phyloP scores from a whole-genome alignment of 1,140 invertebrate species.

The Calephelis nemesis region DNA sequence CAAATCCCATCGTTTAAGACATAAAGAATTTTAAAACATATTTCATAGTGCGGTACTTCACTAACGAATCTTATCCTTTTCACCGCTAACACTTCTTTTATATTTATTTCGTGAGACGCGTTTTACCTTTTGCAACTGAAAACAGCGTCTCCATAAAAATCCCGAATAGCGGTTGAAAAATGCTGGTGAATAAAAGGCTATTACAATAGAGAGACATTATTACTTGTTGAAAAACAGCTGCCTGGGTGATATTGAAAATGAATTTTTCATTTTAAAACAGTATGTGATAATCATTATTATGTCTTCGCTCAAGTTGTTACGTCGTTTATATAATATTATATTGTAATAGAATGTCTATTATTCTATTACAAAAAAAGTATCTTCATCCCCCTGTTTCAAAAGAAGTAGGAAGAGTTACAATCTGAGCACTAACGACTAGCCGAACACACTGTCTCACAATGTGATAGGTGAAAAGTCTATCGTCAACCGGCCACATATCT shows the following conservation, averaged over 20 bases:
- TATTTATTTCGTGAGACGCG: neutral
- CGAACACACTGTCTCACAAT: too few species aligned
- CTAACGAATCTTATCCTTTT: conserved; percentile 7
- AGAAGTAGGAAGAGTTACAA: too few species aligned
- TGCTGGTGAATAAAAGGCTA: conserved; percentile 35
- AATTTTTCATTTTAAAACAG: conserved; percentile 31
- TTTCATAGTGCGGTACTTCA: neutral
- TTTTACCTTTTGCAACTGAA: conserved; percentile 14
- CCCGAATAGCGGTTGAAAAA: conserved; percentile 27
- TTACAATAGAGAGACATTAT: conserved; percentile 36
- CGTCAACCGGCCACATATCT: too few species aligned
- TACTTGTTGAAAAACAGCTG: conserved; percentile 34
- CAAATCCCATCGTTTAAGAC: neutral
- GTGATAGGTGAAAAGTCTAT: too few species aligned
- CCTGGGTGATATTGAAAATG: conserved; percentile 34
- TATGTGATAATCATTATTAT: conserved; percentile 27
- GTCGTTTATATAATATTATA: too few species aligned
- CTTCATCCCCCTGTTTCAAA: too few species aligned
- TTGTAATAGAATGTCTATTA: too few species aligned
- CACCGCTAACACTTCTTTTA: conserved; percentile 1
- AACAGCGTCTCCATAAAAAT: conserved; percentile 19
- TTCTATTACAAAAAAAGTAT: too few species aligned
- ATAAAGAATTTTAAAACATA: neutral
- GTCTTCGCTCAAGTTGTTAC: conserved; percentile 22
- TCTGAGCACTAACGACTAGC: too few species aligned